Evolutionary conservation across 2,797 vertebrate species (phyloP).

Genomic region (Enteromius viviparus): DNA sequence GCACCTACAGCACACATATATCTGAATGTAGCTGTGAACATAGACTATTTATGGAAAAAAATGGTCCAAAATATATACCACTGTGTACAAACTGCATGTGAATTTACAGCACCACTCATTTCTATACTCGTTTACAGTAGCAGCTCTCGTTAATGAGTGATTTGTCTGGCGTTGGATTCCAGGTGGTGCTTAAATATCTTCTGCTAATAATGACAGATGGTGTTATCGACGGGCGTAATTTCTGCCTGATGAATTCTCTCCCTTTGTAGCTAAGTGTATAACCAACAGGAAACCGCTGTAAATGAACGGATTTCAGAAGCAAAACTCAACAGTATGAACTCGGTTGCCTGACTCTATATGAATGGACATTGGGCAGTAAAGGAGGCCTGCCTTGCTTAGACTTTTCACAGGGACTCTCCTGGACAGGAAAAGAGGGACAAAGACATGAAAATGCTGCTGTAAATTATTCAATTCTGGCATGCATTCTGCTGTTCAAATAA

Average conservation of each 20-base stretch:
- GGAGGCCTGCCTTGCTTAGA: conserved; percentile 31
- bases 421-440: conserved; percentile 74
- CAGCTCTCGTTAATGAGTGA: conserved; percentile 49
- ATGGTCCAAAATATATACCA: conserved; percentile 71
- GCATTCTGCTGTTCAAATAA: conserved; percentile 88
- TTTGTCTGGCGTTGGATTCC: conserved; percentile 39
- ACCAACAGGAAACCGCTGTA: conserved; percentile 46
- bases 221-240: conserved; percentile 49
- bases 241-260: conserved; percentile 47
- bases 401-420: conserved; percentile 27
- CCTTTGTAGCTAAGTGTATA: conserved; percentile 49
- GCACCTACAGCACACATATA: conserved; percentile 43
- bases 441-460: conserved; percentile 80
- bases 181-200: conserved; percentile 34
- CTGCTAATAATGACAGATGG: conserved; percentile 50
- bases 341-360: conserved; percentile 1
- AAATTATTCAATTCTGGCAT: conserved; percentile 90
- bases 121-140: conserved; percentile 52
- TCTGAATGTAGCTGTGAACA: conserved; percentile 80
- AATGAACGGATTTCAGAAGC: conserved; percentile 57
- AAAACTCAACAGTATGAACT: conserved; percentile 66
- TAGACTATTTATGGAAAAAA: conserved; percentile 70
- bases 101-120: conserved; percentile 81
- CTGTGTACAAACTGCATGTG: conserved; percentile 85
- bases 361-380: conserved; percentile 45